Evolutionary conservation across 2,888 invertebrate genomes (phyloP).

Genomic region (Folsomia manolachei): DNA sequence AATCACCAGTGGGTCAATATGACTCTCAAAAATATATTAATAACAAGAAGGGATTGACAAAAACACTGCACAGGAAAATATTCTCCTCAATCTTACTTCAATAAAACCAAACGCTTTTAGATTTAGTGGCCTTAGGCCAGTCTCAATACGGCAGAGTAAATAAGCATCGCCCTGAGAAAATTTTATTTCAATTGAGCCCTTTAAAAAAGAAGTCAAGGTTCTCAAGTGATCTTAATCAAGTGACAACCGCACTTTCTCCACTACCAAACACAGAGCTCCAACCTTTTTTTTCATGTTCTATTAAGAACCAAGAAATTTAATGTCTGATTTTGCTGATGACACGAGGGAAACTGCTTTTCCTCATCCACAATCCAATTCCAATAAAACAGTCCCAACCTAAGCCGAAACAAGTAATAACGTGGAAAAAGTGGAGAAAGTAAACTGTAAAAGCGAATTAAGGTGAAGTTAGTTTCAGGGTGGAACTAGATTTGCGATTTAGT

Average conservation of each 20-base stretch:
- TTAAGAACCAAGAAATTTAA: constrained; percentile 11
- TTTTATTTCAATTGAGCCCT: not conserved
- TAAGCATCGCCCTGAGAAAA: not conserved
- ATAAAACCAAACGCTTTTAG: too few species aligned
- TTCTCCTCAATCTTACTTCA: too few species aligned
- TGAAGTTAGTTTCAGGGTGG: not conserved
- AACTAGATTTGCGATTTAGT: constrained; percentile 1
- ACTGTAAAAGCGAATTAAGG: too few species aligned
- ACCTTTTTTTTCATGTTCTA: not conserved
- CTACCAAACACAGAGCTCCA: not conserved
- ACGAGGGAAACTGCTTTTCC: not conserved
- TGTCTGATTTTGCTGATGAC: not conserved
- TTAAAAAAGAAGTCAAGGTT: not conserved
- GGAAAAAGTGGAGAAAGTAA: not conserved
- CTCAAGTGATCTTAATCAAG: constrained; percentile 17
- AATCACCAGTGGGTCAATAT: too few species aligned
- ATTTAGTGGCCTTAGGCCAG: too few species aligned
- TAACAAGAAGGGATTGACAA: too few species aligned
- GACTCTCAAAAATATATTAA: too few species aligned
- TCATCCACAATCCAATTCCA: constrained; percentile 1
- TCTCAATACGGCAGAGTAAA: not conserved
- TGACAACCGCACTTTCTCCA: constrained; percentile 9
- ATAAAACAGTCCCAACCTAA: not conserved
- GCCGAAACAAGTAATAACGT: constrained; percentile 2
- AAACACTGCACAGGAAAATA: too few species aligned